Conservation (phyloP, 2,888 invertebrate species). For the Synergus japonicus region DNA sequence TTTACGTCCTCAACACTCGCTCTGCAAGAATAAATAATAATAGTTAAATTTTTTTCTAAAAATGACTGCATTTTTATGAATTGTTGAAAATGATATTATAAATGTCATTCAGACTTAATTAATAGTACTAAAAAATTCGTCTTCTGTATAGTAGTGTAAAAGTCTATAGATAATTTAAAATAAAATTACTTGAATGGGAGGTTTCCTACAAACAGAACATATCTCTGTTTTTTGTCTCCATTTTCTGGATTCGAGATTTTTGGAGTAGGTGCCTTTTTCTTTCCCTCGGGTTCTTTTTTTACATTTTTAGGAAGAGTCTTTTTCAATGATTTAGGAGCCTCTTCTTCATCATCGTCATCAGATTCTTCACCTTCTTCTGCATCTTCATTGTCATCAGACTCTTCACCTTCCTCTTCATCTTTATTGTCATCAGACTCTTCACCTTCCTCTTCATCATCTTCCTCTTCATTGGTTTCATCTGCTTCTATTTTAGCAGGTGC, state of each 20-base stretch:
- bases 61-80: neutral
- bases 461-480: constrained; percentile 40
- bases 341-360: constrained; percentile 35
- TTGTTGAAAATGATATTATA: neutral
- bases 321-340: constrained; percentile 12
- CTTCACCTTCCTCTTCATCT: constrained; percentile 33
- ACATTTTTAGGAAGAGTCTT: neutral
- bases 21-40: constrained; percentile 56
- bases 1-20: constrained; percentile 73
- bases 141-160: too few relatives aligned
- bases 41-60: neutral
- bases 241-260: neutral
- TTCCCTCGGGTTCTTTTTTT: constrained; percentile 40
- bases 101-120: too few relatives aligned
- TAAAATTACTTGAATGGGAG: constrained; percentile 73
- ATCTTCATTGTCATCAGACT: constrained; percentile 25
- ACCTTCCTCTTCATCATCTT: constrained; percentile 11
- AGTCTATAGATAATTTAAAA: neutral
- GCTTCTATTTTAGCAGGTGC: constrained; percentile 36
- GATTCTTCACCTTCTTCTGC: constrained; percentile 39
- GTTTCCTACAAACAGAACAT: constrained; percentile 78
- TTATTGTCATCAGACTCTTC: neutral
- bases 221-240: constrained; percentile 67
- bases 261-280: constrained; percentile 22
- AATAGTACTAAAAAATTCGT: too few relatives aligned